Evolutionary conservation across 30 jellyfish, hydroid and myxozoan genomes (phyloP).

Genomic region (Turritopsis dohrnii): DNA sequence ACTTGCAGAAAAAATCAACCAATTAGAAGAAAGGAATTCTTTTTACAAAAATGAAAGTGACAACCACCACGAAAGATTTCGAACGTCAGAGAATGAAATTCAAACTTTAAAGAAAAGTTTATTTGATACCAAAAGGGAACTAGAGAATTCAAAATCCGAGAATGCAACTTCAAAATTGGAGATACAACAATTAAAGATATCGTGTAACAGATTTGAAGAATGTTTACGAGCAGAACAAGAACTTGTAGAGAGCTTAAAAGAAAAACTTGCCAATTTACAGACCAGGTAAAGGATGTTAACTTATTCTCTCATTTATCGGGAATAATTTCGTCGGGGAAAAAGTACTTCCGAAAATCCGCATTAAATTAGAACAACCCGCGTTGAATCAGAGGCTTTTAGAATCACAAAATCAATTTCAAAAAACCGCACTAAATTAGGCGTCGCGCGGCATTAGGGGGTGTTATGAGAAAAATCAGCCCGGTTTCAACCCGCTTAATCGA

Average conservation of each 20-base stretch:
- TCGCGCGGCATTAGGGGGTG: no score
- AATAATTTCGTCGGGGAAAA: neutral
- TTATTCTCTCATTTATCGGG: neutral
- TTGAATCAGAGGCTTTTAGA: no score
- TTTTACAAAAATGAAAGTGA: conserved; percentile 16
- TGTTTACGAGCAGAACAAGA: neutral
- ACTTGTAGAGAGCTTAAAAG: neutral
- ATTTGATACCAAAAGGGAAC: neutral
- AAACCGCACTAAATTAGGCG: no score
- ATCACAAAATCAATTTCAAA: no score
- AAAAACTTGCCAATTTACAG: neutral
- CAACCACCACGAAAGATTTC: neutral
- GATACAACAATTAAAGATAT: neutral
- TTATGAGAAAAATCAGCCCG: no score
- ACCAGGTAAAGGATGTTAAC: neutral
- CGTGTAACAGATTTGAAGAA: conserved; percentile 12
- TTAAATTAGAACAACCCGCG: no score
- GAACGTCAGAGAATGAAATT: conserved; percentile 3
- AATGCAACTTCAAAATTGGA: neutral
- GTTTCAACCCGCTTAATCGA: no score
- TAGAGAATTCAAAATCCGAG: conserved; percentile 18
- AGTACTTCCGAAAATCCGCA: neutral
- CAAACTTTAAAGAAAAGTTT: conserved; percentile 5
- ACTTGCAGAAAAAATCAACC: conserved; percentile 5
- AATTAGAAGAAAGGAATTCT: conserved; percentile 19